Evolutionary conservation across 2,797 vertebrate species (phyloP).

Genomic region (Enteromius trimaculatus): DNA sequence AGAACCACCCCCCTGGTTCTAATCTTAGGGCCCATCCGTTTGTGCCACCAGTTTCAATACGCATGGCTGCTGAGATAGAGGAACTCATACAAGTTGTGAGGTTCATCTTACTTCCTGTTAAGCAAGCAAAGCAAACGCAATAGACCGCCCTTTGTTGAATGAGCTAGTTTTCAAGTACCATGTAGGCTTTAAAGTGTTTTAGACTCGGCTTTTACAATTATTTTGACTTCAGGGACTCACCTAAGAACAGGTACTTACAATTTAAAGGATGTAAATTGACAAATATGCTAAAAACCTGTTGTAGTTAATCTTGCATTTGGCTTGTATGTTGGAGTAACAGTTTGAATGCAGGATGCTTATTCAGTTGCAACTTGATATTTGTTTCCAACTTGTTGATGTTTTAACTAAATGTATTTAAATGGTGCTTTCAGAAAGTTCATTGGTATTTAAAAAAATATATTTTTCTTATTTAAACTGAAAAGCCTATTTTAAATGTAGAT

Average conservation of each 20-base stretch:
- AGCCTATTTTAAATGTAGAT: neutral
- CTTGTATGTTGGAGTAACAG: neutral
- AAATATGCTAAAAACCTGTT: neutral
- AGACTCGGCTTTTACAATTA: constrained; percentile 30
- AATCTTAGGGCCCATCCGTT: constrained; percentile 78
- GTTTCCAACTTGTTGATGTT: neutral
- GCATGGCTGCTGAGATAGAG: constrained; percentile 82
- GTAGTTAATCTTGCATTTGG: constrained; percentile 3
- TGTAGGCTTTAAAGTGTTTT: constrained; percentile 39
- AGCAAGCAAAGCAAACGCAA: constrained; percentile 71
- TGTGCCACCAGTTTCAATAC: constrained; percentile 70
- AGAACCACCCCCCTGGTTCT: constrained; percentile 64
- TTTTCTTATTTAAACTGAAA: neutral
- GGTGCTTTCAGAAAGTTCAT: no score
- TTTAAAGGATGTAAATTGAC: neutral
- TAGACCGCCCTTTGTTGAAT: constrained; percentile 62
- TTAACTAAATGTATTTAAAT: neutral
- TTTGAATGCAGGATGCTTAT: constrained; percentile 14
- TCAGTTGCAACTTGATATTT: neutral
- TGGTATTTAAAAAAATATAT: neutral
- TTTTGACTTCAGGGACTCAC: constrained; percentile 41
- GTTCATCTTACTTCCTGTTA: constrained; percentile 81
- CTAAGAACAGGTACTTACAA: constrained; percentile 55
- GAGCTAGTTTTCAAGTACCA: constrained; percentile 45
- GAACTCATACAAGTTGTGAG: constrained; percentile 77